Conservation (phyloP, 2,888 invertebrate genomes). For the Herminia tarsipennalis region DNA sequence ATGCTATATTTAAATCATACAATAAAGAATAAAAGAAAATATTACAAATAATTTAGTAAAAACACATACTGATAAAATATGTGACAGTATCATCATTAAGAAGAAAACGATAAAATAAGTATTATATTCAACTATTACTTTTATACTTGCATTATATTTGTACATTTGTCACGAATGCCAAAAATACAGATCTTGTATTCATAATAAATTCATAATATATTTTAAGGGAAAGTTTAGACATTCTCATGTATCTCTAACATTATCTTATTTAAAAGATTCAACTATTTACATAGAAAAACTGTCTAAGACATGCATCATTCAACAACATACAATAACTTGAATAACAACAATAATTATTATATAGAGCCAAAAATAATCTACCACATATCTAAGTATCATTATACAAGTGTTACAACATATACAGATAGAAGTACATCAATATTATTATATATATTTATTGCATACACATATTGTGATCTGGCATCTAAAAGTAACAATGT, state of each 20-base stretch:
- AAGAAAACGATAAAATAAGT: slow-evolving; percentile 16
- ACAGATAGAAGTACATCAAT: slow-evolving; percentile 65
- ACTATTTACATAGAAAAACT: slow-evolving; percentile 72
- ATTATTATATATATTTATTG: slow-evolving; percentile 54
- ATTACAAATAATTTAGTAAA: too few relatives aligned
- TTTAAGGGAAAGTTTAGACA: slow-evolving; percentile 20
- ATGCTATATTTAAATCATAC: too few relatives aligned
- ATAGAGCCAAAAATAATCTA: slow-evolving; percentile 62
- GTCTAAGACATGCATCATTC: slow-evolving; percentile 71
- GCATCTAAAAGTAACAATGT: slow-evolving; percentile 46
- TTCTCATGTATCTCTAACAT: slow-evolving; percentile 32
- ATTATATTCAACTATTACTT: slow-evolving; percentile 39
- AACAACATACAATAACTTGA: slow-evolving; percentile 71
- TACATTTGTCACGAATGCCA: slow-evolving; percentile 67
- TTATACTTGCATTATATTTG: slow-evolving; percentile 61
- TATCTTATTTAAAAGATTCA: slow-evolving; percentile 39
- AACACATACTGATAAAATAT: too few relatives aligned
- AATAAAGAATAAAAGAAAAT: too few relatives aligned
- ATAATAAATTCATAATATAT: too few relatives aligned
- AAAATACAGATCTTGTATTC: slow-evolving; percentile 62
- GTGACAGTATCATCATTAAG: neutral
- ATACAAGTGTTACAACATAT: slow-evolving; percentile 74
- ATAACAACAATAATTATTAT: slow-evolving; percentile 65
- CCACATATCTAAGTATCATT: slow-evolving; percentile 49
- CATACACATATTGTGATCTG: slow-evolving; percentile 61